Conservation (phyloP, 2,113 vertebrate species). For the Poeciliopsis retropinna region DNA sequence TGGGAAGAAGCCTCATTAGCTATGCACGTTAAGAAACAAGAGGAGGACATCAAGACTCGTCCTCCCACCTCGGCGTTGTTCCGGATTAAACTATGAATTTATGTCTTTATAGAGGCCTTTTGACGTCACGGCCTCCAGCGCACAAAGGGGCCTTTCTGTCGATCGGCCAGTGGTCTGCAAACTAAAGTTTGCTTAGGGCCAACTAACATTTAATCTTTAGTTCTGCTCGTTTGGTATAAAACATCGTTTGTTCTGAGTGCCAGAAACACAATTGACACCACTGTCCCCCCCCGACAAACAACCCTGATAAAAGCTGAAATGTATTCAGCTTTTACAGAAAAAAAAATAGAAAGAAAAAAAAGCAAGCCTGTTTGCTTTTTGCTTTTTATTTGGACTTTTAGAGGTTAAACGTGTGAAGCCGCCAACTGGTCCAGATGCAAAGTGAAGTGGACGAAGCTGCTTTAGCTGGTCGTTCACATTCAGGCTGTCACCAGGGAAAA, state of each 20-base stretch:
- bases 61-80: constrained; percentile 81
- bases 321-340: constrained; percentile 43
- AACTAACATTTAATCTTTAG: constrained; percentile 95
- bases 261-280: constrained; percentile 81
- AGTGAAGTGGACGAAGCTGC: neutral
- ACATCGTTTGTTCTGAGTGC: constrained; percentile 90
- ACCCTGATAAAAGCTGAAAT: constrained; percentile 67
- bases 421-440: constrained; percentile 7
- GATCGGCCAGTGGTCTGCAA: constrained; percentile 87
- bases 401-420: constrained; percentile 23
- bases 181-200: constrained; percentile 90
- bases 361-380: no score
- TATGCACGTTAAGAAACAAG: constrained; percentile 85
- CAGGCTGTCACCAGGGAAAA: neutral
- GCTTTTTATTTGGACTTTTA: constrained; percentile 18
- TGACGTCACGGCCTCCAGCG: constrained; percentile 90
- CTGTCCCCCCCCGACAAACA: constrained; percentile 70
- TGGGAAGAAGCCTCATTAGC: constrained; percentile 86
- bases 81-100: constrained; percentile 87
- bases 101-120: constrained; percentile 82
- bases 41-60: constrained; percentile 80
- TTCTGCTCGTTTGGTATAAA: constrained; percentile 91
- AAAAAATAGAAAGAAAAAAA: no score
- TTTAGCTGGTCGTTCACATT: neutral
- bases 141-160: constrained; percentile 91